Evolutionary conservation across 2,888 invertebrate species (phyloP).

Genomic region (Anagyrus pseudococci): DNA sequence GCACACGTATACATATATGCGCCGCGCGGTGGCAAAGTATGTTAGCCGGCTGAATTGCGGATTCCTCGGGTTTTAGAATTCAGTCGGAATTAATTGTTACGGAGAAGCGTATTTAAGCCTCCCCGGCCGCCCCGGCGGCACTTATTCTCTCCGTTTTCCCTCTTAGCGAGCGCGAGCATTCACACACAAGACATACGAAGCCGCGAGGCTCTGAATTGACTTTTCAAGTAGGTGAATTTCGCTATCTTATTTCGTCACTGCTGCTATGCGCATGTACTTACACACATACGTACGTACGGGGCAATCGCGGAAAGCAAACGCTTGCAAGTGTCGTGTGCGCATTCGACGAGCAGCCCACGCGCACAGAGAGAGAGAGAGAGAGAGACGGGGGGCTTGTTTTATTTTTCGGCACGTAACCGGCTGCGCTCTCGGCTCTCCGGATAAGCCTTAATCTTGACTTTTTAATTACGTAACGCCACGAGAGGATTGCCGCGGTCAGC

Average conservation of each 20-base stretch:
- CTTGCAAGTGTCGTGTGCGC: too few species aligned
- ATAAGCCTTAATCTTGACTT: too few species aligned
- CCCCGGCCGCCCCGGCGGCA: not conserved
- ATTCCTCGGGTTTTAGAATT: conserved; percentile 19
- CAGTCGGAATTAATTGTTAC: conserved; percentile 6
- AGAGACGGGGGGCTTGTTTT: not conserved
- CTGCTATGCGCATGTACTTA: not conserved
- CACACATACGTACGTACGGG: too few species aligned
- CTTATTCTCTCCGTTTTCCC: not conserved
- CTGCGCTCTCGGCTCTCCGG: not conserved
- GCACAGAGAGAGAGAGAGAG: not conserved
- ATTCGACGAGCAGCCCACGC: too few species aligned
- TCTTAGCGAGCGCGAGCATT: not conserved
- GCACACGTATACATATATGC: too few species aligned
- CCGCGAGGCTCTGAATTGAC: too few species aligned
- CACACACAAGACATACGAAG: not conserved
- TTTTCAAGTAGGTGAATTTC: not conserved
- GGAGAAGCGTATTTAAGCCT: not conserved
- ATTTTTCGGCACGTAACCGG: not conserved
- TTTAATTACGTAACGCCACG: too few species aligned
- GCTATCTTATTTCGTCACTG: not conserved
- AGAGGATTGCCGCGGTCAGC: too few species aligned
- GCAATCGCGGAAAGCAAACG: too few species aligned
- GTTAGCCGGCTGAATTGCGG: conserved; percentile 3
- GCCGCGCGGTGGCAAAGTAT: too few species aligned